Base-by-base conservation (phyloP, 1,140 invertebrate species). In the Schlechtendalia chinensis region DNA sequence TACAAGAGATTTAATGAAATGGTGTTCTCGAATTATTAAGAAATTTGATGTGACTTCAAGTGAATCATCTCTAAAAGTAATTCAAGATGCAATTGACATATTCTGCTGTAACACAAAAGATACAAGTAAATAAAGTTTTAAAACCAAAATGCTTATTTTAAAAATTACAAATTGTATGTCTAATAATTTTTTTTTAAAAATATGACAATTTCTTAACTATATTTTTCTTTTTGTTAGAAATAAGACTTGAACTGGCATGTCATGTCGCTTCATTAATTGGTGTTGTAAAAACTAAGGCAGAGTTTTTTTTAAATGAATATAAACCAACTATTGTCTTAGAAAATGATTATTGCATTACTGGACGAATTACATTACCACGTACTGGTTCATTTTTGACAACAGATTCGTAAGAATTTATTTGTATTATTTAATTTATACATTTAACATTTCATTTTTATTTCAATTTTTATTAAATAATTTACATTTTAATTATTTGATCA, bases 1-100 rank as follows among this genome's bases (percentile, higher is more conserved):
- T 1, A 93, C 92, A 0, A 90, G 96, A 83, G 97, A 98, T 89
- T 88, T 98, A 16, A 91, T 98, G 81, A 98, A 97, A 86, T 96
- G 96, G 91, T 98, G 96, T 85, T 87, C 90, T 17, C 89, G 96
- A 84, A 90, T 94, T 12, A 87, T 90, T 27, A 85, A 89, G 17
- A 89, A 92, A 83, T 96, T 94, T 86, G 88, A 93, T 83, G 89
- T 93, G 1, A 90, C 90, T 0, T 92, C 91, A 53, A 87, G 90
- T n/a, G 89, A 91, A 67, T 91, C 92, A 8, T 91, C 90, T 6
- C 87, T 93, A 29, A 91, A 91, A 85, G 90, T 96, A 2, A 91
- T 96, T 80, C 93, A 96, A 87, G 93, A 98, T 88, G 95, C 95
- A 0, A 89, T 96, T 29, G 96, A 98, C 86, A 91, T 97, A 83